Percentiles rank a stretch among this genome's conserved stretches.
Evolutionary conservation across 2,113 vertebrate species (phyloP).

Genomic region (Willisornis vidua): DNA sequence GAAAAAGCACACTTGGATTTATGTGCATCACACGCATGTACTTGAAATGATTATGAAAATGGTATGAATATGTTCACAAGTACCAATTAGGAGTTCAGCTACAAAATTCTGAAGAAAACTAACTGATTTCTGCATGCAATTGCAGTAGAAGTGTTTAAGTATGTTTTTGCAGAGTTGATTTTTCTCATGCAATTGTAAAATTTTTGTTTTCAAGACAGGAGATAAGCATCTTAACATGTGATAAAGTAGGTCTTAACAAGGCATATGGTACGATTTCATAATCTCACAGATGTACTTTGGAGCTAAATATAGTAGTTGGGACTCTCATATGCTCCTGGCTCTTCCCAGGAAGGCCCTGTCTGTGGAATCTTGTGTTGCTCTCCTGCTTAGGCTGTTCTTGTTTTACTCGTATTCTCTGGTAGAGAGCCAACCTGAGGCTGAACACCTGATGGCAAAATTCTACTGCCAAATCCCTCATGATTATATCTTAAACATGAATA

Average conservation of each 20-base stretch:
- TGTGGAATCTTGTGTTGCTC: background rate
- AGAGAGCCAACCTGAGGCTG: background rate
- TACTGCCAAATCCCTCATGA: background rate
- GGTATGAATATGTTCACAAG: background rate
- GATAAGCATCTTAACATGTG: background rate
- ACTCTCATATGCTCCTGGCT: background rate
- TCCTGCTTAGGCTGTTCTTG: background rate
- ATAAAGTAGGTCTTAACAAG: background rate
- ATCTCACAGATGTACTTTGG: background rate
- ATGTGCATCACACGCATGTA: background rate
- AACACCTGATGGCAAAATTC: slow-evolving; percentile 19
- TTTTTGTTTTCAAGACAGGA: background rate
- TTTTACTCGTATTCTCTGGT: background rate
- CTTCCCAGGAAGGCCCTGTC: background rate
- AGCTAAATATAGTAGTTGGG: slow-evolving; percentile 9
- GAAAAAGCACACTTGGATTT: background rate
- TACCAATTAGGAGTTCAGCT: background rate
- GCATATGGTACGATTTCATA: background rate
- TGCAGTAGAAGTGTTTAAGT: background rate
- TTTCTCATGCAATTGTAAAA: background rate
- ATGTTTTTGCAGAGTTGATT: background rate
- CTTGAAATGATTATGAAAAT: background rate
- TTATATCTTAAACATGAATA: background rate
- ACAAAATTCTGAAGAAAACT: background rate
- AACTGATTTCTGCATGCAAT: background rate